These are phyloP conservation scores for Choristoneura fumiferana DNA, from an alignment of 1,140 invertebrate species.

Conservation along the genomic window DNA sequence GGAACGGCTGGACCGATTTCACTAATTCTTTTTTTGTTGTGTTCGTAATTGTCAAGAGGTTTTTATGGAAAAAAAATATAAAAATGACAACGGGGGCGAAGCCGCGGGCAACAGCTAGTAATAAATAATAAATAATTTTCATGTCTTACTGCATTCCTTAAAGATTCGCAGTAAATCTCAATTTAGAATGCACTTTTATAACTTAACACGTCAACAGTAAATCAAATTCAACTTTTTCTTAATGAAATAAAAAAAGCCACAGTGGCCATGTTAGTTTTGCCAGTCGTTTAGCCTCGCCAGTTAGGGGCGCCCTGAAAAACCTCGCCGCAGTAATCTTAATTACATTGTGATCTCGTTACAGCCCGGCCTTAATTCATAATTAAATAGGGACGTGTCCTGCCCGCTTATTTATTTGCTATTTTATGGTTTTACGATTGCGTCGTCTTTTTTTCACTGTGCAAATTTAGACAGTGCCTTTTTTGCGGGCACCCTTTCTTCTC, in stretches of 20 bases:
- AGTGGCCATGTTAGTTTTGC: constrained; percentile 46
- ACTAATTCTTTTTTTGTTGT: no score
- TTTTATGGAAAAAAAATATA: no score
- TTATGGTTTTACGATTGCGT: constrained; percentile 65
- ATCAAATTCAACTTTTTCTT: constrained; percentile 3
- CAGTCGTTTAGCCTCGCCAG: constrained; percentile 64
- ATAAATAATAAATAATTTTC: no score
- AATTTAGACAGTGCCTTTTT: constrained; percentile 57
- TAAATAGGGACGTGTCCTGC: constrained; percentile 68
- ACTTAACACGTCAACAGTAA: not conserved
- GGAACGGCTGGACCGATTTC: no score
- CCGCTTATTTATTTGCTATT: constrained; percentile 71
- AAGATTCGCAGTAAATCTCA: no score
- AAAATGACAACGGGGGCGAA: no score
- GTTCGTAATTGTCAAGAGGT: no score
- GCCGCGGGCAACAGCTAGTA: no score
- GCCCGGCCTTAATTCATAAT: constrained; percentile 73
- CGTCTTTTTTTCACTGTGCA: constrained; percentile 49
- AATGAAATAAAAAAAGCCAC: constrained; percentile 9
- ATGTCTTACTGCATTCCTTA: no score
- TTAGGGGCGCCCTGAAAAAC: constrained; percentile 54
- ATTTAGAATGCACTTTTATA: no score
- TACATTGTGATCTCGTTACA: constrained; percentile 76
- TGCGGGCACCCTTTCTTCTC: constrained; percentile 63
- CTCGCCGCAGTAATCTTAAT: constrained; percentile 74